These are phyloP conservation scores for Tragelaphus imberbis DNA, from an alignment of 2,113 vertebrate genomes.

Conservation along the genomic window DNA sequence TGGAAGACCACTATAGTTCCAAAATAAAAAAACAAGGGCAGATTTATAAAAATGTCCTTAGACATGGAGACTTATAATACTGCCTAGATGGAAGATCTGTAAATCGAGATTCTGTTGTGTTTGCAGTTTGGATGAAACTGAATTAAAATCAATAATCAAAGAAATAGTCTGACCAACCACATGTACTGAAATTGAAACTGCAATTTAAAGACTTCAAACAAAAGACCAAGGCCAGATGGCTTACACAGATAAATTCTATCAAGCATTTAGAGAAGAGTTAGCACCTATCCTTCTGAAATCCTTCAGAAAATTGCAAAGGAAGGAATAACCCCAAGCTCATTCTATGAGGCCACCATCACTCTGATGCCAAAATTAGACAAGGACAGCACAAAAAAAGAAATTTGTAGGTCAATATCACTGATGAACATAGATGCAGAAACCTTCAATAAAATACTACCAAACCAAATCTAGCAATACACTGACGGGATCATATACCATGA, in stretches of 20 bases:
- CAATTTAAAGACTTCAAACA: background rate
- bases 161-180: background rate
- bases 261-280: background rate
- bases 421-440: background rate
- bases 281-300: background rate
- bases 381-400: background rate
- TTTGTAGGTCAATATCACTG: background rate
- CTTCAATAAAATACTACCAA: background rate
- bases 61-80: background rate
- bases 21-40: background rate
- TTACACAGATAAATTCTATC: background rate
- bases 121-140: background rate
- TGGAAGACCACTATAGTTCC: background rate
- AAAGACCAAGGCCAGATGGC: background rate
- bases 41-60: background rate
- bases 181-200: background rate
- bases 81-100: background rate
- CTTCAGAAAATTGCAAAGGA: background rate
- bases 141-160: background rate
- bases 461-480: background rate
- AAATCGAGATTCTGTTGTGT: background rate
- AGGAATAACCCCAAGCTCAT: background rate
- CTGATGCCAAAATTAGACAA: background rate
- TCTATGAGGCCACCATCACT: background rate
- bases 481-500: background rate